Conservation (phyloP, 2,113 vertebrate species). For the Zosterops lateralis region DNA sequence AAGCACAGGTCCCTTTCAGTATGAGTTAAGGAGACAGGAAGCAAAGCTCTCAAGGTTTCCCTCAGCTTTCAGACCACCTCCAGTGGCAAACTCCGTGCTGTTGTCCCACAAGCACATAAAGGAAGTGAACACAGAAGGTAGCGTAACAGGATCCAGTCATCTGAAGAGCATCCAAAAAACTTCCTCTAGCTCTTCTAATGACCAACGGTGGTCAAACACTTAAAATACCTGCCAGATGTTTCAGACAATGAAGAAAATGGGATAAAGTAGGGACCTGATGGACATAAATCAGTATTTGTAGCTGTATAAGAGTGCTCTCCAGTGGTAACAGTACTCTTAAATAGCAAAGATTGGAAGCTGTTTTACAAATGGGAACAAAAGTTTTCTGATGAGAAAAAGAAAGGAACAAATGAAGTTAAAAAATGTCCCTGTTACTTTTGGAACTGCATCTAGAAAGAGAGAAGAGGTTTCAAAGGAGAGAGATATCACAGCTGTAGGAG, state of each 20-base stretch:
- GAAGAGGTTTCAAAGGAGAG: neutral
- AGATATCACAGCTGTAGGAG: neutral
- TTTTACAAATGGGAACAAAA: neutral
- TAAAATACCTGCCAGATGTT: neutral
- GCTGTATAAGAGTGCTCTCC: constrained; percentile 48
- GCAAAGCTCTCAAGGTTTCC: neutral
- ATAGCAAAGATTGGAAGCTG: neutral
- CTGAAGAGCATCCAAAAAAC: neutral
- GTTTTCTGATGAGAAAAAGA: neutral
- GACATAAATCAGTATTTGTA: neutral
- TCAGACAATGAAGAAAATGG: neutral
- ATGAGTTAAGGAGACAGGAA: neutral
- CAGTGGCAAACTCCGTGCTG: neutral
- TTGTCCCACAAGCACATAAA: neutral
- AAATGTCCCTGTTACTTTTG: neutral
- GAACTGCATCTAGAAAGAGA: neutral
- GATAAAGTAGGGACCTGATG: neutral
- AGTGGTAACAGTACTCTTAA: constrained; percentile 8
- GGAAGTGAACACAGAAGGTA: neutral
- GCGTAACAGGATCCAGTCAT: neutral
- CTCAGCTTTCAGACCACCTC: neutral
- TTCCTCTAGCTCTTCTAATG: neutral
- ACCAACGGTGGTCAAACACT: neutral
- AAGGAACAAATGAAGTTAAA: neutral
- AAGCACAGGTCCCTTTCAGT: neutral